Percentiles rank a stretch among this genome's conserved stretches.
These are phyloP conservation scores for Peromyscus attwateri DNA, from an alignment of 2,797 vertebrate genomes.

Conservation along the genomic window DNA sequence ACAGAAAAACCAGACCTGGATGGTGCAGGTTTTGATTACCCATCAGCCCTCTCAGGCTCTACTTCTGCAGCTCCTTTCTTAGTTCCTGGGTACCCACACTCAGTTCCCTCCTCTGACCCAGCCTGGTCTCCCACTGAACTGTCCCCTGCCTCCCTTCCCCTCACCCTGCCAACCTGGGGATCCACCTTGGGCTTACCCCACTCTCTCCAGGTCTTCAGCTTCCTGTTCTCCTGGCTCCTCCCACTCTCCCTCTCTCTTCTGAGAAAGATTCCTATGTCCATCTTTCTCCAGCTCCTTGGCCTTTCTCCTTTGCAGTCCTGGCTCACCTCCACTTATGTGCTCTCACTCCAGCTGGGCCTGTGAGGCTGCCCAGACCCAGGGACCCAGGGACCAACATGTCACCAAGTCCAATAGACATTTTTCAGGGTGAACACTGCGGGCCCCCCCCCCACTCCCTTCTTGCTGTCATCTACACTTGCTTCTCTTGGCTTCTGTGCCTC, in stretches of 20 bases:
- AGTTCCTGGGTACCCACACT: neutral
- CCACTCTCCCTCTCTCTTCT: neutral
- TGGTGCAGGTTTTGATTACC: neutral
- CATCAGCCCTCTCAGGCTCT: neutral
- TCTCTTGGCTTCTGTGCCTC: neutral
- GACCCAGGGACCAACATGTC: slow-evolving; percentile 42
- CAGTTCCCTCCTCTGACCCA: too few species aligned
- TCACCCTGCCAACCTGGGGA: neutral
- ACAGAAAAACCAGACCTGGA: neutral
- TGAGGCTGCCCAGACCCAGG: slow-evolving; percentile 33
- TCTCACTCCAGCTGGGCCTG: neutral
- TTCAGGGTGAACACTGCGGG: neutral
- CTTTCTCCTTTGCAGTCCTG: neutral
- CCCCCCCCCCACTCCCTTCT: neutral
- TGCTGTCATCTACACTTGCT: neutral
- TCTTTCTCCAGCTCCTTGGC: neutral
- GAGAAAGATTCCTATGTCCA: too few species aligned
- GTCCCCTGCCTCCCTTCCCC: neutral
- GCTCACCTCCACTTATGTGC: neutral
- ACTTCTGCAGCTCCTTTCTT: neutral
- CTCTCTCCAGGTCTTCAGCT: neutral
- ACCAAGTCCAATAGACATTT: slow-evolving; percentile 49
- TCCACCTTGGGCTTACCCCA: neutral
- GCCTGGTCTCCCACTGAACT: neutral
- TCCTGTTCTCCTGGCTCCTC: neutral